Evolutionary conservation across 2,888 invertebrate genomes (phyloP).

Genomic region (Pandemis corylana): DNA sequence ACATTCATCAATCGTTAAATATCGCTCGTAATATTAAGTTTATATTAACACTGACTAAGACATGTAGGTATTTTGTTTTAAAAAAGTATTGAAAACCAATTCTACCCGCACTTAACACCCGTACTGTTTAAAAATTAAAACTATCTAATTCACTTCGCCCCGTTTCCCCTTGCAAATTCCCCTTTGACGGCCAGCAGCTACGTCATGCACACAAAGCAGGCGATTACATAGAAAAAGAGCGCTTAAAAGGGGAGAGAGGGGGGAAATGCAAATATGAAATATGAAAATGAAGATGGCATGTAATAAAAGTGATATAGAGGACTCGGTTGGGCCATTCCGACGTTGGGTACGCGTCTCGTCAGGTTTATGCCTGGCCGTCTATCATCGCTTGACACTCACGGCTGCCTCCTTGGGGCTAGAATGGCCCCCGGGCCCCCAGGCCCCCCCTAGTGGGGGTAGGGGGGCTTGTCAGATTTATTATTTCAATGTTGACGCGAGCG

Average conservation of each 20-base stretch:
- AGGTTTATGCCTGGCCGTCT: constrained; percentile 90
- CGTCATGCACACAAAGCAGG: constrained; percentile 70
- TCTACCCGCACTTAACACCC: constrained; percentile 50
- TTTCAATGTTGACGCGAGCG: constrained; percentile 75
- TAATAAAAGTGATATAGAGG: constrained; percentile 92
- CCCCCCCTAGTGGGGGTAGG: constrained; percentile 44
- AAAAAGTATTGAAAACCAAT: background rate
- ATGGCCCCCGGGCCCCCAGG: constrained; percentile 34
- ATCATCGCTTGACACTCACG: constrained; percentile 88
- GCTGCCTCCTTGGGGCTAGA: constrained; percentile 72
- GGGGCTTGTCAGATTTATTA: constrained; percentile 73
- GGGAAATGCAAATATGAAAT: constrained; percentile 86
- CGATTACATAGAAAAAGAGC: constrained; percentile 81
- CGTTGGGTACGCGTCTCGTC: constrained; percentile 89
- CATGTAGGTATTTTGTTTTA: too few species aligned
- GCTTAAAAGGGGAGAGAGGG: constrained; percentile 67
- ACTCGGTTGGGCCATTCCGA: constrained; percentile 91
- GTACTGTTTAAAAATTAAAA: constrained; percentile 31
- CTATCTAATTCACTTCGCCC: constrained; percentile 42
- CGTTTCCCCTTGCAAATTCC: constrained; percentile 56
- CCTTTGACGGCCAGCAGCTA: constrained; percentile 66
- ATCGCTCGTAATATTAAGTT: too few species aligned
- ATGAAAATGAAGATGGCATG: constrained; percentile 89
- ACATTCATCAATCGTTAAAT: too few species aligned
- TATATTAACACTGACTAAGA: too few species aligned